Base-by-base conservation (phyloP, 2,113 vertebrate genomes). In the Heterotis niloticus region DNA sequence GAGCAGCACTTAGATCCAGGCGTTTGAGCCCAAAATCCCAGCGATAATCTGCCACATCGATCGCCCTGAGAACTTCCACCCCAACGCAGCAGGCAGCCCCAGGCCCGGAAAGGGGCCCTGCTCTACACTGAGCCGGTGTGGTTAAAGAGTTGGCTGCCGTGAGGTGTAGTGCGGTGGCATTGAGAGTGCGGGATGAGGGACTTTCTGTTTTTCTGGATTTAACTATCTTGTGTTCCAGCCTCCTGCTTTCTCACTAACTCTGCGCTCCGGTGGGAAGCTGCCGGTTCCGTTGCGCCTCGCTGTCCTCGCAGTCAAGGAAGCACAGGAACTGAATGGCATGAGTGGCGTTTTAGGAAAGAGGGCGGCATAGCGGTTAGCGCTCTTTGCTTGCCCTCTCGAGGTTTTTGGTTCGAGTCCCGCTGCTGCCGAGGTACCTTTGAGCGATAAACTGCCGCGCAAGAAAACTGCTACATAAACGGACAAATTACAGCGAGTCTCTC, bases 41-140 rank as follows among this genome's bases (percentile, higher is more conserved):
- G 83, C 83, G 87, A 87, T 92, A 93, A 92, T 92, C 91, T 90
- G 84, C 83, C 64, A 81, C 90, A 93, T 93, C 90, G 92, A 93
- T 93, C 89, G 87, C 87, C 90, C 90, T 93, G 92, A 93, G 92
- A 92, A 92, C 90, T 92, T 93, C 87, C 87, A 89, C 86, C 88
- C 84, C 83, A 84, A 88, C 90, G 82, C 90, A 91, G 90, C 87
- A 83, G 86, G 90, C 81, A 79, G 64, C 78, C 79, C 56, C 79
- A 26, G 64, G 59, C 67, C 86, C 68, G 73, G 34, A 65, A 85
- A 83, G 18, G 79, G 81, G 74, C 71, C 85, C 78, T 83, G 72
- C 17, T 10, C 66, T 24, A 28, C 20, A 23, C 4, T 24, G 65
- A 17, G 64, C n/a, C 12, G 0, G n/a, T 11, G 26, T 10, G 51